Percentiles rank a stretch among this genome's conserved stretches.
phyloP scores from a whole-genome alignment of 2,113 vertebrate species.

The Heterochromis multidens region DNA sequence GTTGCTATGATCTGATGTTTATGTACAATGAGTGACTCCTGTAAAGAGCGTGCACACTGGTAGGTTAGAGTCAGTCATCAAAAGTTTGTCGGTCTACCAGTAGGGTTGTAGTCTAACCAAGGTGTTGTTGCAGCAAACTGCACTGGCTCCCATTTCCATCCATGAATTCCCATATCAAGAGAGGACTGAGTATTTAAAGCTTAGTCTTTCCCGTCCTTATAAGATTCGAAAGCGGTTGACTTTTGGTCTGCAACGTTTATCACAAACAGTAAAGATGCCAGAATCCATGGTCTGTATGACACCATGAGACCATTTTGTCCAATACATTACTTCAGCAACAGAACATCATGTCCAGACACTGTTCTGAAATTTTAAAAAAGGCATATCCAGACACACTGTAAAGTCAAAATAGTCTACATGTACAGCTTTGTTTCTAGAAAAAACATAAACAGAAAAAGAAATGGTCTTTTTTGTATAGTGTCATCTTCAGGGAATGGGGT shows the following conservation, averaged over 20 bases:
- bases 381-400: slow-evolving; percentile 33
- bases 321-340: slow-evolving; percentile 7
- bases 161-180: slow-evolving; percentile 8
- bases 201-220: slow-evolving; percentile 47
- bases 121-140: slow-evolving; percentile 35
- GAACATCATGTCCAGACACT: slow-evolving; percentile 4
- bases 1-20: slow-evolving; percentile 37
- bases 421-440: slow-evolving; percentile 62
- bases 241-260: slow-evolving; percentile 38
- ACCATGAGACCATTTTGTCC: slow-evolving; percentile 1
- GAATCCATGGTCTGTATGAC: slow-evolving; percentile 8
- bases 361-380: not conserved
- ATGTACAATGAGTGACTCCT: slow-evolving; percentile 57
- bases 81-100: not conserved
- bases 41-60: slow-evolving; percentile 11
- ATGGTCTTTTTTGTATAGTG: slow-evolving; percentile 70
- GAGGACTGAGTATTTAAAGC: slow-evolving; percentile 55
- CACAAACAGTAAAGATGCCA: slow-evolving; percentile 20
- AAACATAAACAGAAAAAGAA: slow-evolving; percentile 58
- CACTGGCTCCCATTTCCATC: slow-evolving; percentile 12
- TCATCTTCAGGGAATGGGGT: slow-evolving; percentile 56
- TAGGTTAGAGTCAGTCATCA: slow-evolving; percentile 3
- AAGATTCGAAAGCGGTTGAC: not conserved
- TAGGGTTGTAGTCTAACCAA: not conserved
- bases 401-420: slow-evolving; percentile 55